phyloP scores from a whole-genome alignment of 2,113 vertebrate genomes.

The Illadopsis cleaveri region DNA sequence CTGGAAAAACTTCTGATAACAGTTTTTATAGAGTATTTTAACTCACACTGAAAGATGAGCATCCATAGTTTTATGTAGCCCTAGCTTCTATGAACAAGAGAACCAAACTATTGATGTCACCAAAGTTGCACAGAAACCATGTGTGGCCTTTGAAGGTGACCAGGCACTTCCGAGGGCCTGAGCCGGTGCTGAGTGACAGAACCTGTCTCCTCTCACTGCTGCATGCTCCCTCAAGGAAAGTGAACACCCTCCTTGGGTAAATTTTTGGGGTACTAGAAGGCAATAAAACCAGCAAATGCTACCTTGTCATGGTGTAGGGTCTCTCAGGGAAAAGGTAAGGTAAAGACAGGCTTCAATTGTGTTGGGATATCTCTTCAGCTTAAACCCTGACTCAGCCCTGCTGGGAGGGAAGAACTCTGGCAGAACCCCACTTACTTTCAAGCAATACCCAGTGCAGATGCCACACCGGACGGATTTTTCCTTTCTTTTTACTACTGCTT shows the following conservation, averaged over 20 bases:
- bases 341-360: neutral
- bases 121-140: rapidly evolving
- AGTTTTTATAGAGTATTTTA: neutral
- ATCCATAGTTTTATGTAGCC: neutral
- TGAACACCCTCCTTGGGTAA: neutral
- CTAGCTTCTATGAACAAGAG: neutral
- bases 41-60: neutral
- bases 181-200: neutral
- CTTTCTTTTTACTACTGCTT: neutral
- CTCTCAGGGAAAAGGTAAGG: neutral
- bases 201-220: neutral
- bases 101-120: neutral
- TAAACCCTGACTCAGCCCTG: neutral
- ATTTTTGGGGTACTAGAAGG: neutral
- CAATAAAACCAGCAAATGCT: neutral
- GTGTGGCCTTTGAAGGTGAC: neutral
- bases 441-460: neutral
- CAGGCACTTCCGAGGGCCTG: rapidly evolving
- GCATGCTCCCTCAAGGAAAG: neutral
- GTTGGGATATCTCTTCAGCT: neutral
- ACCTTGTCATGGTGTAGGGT: neutral
- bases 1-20: neutral
- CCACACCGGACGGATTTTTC: neutral
- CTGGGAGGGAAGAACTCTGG: neutral
- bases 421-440: neutral